phyloP scores from a whole-genome alignment of 2,797 vertebrate genomes.

The Pangasius mekongensis region DNA sequence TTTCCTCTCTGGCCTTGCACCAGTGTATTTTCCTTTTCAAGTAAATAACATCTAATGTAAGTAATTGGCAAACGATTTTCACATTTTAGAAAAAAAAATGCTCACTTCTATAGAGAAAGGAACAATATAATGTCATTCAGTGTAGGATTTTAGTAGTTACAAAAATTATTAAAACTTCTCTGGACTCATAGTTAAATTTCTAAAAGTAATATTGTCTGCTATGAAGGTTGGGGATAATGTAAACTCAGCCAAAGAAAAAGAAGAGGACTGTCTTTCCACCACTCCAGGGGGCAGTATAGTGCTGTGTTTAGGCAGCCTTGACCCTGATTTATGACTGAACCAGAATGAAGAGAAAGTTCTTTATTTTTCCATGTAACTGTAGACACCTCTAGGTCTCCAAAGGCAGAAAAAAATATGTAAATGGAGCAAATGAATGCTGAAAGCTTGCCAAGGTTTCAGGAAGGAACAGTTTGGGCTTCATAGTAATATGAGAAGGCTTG shows the following conservation, averaged over 20 bases:
- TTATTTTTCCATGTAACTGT: slow-evolving; percentile 34
- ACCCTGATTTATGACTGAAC: slow-evolving; percentile 17
- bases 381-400: slow-evolving; percentile 35
- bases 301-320: slow-evolving; percentile 50
- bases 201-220: not conserved
- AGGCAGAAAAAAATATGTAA: slow-evolving; percentile 47
- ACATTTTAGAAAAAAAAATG: not conserved
- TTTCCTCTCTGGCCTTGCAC: not conserved
- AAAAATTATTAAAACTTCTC: not conserved
- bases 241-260: not conserved
- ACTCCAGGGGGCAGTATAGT: slow-evolving; percentile 73
- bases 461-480: slow-evolving; percentile 3
- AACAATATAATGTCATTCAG: not conserved
- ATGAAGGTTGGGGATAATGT: not conserved
- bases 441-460: slow-evolving; percentile 10
- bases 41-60: not conserved
- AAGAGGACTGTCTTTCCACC: not conserved
- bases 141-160: not conserved
- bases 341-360: not conserved
- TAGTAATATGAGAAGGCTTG: slow-evolving; percentile 21
- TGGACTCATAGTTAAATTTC: not conserved
- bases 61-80: not conserved
- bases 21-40: not conserved
- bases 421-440: slow-evolving; percentile 46
- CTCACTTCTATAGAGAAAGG: not conserved